These are phyloP conservation scores for Eubasilissa splendida DNA, from an alignment of 2,888 invertebrate species.

Conservation along the genomic window DNA sequence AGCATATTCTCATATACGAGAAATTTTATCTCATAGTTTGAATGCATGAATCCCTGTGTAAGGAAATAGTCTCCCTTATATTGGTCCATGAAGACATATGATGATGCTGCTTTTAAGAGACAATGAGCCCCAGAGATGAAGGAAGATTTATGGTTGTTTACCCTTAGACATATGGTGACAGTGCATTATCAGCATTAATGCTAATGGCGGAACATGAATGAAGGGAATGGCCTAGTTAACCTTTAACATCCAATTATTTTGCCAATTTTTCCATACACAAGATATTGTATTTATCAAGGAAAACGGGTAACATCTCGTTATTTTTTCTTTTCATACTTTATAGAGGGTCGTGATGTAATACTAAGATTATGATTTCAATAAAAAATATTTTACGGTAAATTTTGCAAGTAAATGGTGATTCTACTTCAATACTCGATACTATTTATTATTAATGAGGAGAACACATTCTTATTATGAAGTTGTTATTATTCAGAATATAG, in stretches of 20 bases:
- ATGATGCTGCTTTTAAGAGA: slow-evolving; percentile 45
- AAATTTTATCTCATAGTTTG: slow-evolving; percentile 3
- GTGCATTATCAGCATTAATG: slow-evolving; percentile 44
- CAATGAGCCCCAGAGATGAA: slow-evolving; percentile 44
- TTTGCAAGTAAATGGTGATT: too few relatives aligned
- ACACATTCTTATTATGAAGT: too few relatives aligned
- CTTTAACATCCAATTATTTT: slow-evolving; percentile 23
- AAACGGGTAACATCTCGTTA: too few relatives aligned
- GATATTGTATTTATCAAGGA: not conserved
- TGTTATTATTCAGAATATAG: too few relatives aligned
- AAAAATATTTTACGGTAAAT: not conserved
- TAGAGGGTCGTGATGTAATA: too few relatives aligned
- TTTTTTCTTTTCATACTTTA: too few relatives aligned
- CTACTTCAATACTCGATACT: too few relatives aligned
- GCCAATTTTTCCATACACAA: slow-evolving; percentile 4
- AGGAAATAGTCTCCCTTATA: slow-evolving; percentile 12
- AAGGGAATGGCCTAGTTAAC: slow-evolving; percentile 23
- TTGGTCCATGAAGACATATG: slow-evolving; percentile 49
- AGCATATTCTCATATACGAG: not conserved
- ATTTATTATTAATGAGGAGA: too few relatives aligned
- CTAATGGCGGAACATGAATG: slow-evolving; percentile 32
- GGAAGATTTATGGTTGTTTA: slow-evolving; percentile 55
- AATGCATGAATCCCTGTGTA: not conserved
- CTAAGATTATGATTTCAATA: not conserved
- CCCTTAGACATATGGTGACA: slow-evolving; percentile 48